A percentile compares a stretch with the other conserved stretches of the same genome.
Evolutionary conservation across 1,140 invertebrate genomes (phyloP).

Genomic region (Papilio aristodemus): DNA sequence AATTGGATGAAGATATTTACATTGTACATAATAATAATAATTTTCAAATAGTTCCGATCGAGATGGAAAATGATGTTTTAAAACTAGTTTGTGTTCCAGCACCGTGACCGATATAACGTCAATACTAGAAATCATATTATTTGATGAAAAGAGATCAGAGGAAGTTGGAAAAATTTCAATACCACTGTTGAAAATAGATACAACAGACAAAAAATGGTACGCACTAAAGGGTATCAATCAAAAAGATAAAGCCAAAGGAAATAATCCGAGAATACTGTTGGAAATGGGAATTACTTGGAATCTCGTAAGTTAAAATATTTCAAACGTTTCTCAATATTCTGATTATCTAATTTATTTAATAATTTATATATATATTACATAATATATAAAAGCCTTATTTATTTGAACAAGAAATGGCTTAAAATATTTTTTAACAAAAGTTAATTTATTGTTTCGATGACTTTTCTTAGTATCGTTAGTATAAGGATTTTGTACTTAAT

Average conservation of each 20-base stretch:
- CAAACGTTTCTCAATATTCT: no score
- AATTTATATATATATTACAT: no score
- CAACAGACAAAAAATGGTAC: constrained; percentile 96
- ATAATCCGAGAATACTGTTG: constrained; percentile 82
- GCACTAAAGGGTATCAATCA: constrained; percentile 96
- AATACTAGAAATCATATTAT: constrained; percentile 95
- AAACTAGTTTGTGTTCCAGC: constrained; percentile 79
- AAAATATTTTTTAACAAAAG: no score
- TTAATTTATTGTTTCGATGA: no score
- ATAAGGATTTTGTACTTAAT: no score
- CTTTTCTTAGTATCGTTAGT: no score
- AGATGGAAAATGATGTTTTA: neutral
- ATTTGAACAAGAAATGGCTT: no score
- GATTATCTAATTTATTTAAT: no score
- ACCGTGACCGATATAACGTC: constrained; percentile 97
- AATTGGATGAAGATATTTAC: constrained; percentile 98
- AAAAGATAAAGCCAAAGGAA: constrained; percentile 91
- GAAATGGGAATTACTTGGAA: constrained; percentile 96
- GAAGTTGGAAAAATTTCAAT: constrained; percentile 96
- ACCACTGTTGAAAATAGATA: constrained; percentile 91
- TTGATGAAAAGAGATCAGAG: constrained; percentile 97
- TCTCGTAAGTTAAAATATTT: constrained; percentile 80
- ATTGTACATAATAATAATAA: constrained; percentile 84
- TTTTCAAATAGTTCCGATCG: neutral
- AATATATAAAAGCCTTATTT: no score